These are phyloP conservation scores for Leistus spinibarbis DNA, from an alignment of 2,888 invertebrate species.

Conservation along the genomic window DNA sequence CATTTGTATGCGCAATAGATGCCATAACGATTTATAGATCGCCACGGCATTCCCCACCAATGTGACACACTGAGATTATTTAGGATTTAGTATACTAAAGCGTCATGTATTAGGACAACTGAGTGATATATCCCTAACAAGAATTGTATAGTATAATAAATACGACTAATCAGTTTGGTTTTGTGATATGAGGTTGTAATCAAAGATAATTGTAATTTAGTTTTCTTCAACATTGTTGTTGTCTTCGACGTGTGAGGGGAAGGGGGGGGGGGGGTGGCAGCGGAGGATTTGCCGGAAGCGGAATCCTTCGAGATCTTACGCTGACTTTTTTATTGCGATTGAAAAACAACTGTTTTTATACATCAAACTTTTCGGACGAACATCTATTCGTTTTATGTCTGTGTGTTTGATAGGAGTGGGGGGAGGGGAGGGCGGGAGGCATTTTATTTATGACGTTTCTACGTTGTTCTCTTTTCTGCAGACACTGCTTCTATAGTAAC, in stretches of 20 bases:
- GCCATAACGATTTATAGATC: not conserved
- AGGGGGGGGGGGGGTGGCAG: conserved; percentile 7
- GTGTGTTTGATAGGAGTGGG: too few species aligned
- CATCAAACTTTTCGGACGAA: conserved; percentile 48
- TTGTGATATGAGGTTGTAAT: conserved; percentile 51
- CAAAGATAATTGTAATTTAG: conserved; percentile 56
- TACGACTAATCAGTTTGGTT: too few species aligned
- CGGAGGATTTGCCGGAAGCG: not conserved
- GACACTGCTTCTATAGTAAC: conserved; percentile 2
- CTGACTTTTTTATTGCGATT: conserved; percentile 47
- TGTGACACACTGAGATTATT: not conserved
- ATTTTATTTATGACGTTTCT: conserved; percentile 38
- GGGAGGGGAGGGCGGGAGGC: too few species aligned
- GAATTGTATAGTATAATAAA: too few species aligned
- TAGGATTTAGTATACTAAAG: not conserved
- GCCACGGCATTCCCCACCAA: not conserved
- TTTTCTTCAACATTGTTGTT: conserved; percentile 56
- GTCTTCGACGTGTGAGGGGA: conserved; percentile 50
- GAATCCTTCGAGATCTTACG: not conserved
- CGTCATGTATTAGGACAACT: too few species aligned
- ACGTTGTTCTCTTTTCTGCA: conserved; percentile 21
- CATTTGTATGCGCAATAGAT: conserved; percentile 53
- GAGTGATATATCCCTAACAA: too few species aligned
- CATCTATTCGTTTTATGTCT: conserved; percentile 36
- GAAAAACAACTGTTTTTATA: conserved; percentile 52